Evolutionary conservation across 1,140 invertebrate genomes (phyloP), one percentile per base, ranked within the genome.

Genomic region (Choristoneura fumiferana): DNA sequence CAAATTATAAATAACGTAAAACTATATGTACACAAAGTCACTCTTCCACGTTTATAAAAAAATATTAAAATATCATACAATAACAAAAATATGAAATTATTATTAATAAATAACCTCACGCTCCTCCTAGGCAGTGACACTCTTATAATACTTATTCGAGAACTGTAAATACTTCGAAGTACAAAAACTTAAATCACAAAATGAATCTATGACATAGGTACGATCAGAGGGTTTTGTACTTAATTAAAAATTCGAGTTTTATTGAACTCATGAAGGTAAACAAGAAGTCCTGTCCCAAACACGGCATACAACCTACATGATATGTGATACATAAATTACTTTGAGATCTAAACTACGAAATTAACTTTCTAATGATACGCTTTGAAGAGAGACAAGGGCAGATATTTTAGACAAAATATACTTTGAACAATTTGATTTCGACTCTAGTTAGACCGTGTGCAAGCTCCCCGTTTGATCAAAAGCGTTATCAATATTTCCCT

Each of bases 21-120:
- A 70, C 75, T 81, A 83, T 83, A 85, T 85, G 73, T 85, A 85
- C 82, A 84, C 38, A 71, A 74, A 71, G 72, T 77, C 74, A 75
- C 77, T 81, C 76, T 70, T 67, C 3, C 49, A 8, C 29, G 17
- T 29, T 54, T 58, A 18, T 54, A 52, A 65, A 64, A 73, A 78
- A 67, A 65, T 73, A 73, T 70, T 66, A 58, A 73, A 67, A 71
- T 72, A 75, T 67, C 62, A 69, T 73, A 67, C 68, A 70, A 38
- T 57, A 67, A 70, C 57, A 58, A 63, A 43, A 34, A 39, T 38
- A 17, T 22, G 52, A 38, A 40, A 55, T 56, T 58, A 63, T 59
- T 62, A 18, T 69, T 62, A 67, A 62, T 40, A 64, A 69, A 68
- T 63, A 61, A 63, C 62, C 63, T 60, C 57, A 54, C 29, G 33